phyloP scores from a whole-genome alignment of 1,140 invertebrate genomes.

The Stenopsyche tienmushanensis region DNA sequence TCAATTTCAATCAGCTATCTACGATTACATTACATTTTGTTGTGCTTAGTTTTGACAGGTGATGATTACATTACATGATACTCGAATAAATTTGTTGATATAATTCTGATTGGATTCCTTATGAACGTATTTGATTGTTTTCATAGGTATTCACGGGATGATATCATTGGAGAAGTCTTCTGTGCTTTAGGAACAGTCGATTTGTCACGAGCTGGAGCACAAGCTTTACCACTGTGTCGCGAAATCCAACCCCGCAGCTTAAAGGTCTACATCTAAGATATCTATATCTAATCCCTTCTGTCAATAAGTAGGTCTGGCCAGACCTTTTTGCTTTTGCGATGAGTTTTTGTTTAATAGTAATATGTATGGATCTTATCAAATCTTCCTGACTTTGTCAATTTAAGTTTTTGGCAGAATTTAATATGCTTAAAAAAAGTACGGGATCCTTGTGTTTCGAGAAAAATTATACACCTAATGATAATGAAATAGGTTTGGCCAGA shows the following conservation, averaged over 20 bases:
- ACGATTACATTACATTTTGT: constrained; percentile 91
- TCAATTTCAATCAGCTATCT: constrained; percentile 79
- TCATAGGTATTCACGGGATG: constrained; percentile 87
- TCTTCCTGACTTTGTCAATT: too few species aligned
- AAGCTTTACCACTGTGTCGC: constrained; percentile 72
- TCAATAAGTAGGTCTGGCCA: too few species aligned
- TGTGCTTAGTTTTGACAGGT: constrained; percentile 89
- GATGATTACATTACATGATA: background rate
- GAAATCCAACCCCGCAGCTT: constrained; percentile 85
- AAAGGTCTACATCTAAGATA: constrained; percentile 62
- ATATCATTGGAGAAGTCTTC: constrained; percentile 96
- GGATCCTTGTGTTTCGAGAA: too few species aligned
- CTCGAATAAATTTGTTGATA: background rate
- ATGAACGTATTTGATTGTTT: constrained; percentile 6
- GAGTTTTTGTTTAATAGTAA: too few species aligned
- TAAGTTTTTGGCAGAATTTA: too few species aligned
- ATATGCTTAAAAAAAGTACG: too few species aligned
- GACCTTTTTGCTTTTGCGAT: too few species aligned
- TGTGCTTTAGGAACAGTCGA: constrained; percentile 78
- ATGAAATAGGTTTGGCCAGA: too few species aligned
- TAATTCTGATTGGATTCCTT: background rate
- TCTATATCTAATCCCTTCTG: too few species aligned
- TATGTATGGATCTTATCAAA: too few species aligned
- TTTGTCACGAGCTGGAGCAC: constrained; percentile 75
- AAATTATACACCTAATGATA: too few species aligned